Percentiles rank a stretch among this genome's conserved stretches.
phyloP scores from a whole-genome alignment of 2,888 invertebrate genomes.

The Trichacis sp. region DNA sequence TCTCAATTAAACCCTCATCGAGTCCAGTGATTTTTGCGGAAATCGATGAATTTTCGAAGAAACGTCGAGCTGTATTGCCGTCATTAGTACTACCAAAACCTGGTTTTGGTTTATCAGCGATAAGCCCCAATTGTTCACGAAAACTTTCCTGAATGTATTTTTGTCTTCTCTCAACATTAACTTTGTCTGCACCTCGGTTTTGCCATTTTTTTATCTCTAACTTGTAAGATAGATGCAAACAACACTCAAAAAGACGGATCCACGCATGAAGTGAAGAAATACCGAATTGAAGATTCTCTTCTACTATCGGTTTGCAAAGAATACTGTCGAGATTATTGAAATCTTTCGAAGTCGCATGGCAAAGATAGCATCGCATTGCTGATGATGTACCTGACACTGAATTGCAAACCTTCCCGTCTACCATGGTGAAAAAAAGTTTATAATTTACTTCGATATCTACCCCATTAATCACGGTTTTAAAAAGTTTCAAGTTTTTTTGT shows the following conservation, averaged over 20 bases:
- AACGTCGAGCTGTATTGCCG: conserved; percentile 46
- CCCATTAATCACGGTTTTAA: too few relatives aligned
- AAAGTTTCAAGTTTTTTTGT: too few relatives aligned
- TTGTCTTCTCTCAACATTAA: conserved; percentile 15
- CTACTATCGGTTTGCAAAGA: conserved; percentile 39
- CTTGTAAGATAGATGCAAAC: conserved; percentile 32
- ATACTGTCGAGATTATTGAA: conserved; percentile 50
- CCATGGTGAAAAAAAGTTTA: conserved; percentile 39
- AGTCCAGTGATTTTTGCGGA: conserved; percentile 56
- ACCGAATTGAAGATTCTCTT: conserved; percentile 42
- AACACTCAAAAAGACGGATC: conserved; percentile 17
- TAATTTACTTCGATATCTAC: too few relatives aligned
- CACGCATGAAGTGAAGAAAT: conserved; percentile 31
- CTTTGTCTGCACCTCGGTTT: conserved; percentile 18
- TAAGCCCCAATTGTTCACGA: conserved; percentile 47
- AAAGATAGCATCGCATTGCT: conserved; percentile 57
- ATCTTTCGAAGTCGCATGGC: conserved; percentile 55
- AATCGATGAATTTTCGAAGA: conserved; percentile 52
- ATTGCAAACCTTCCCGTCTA: conserved; percentile 59
- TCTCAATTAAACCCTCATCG: conserved; percentile 46
- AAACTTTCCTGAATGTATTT: conserved; percentile 46
- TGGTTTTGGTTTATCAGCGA: conserved; percentile 54
- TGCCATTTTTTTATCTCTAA: conserved; percentile 19
- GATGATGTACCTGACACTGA: conserved; percentile 53
- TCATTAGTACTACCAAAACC: conserved; percentile 55